These are phyloP conservation scores for Aphelenchoides besseyi DNA, from an alignment of 1,140 invertebrate genomes.

Conservation along the genomic window DNA sequence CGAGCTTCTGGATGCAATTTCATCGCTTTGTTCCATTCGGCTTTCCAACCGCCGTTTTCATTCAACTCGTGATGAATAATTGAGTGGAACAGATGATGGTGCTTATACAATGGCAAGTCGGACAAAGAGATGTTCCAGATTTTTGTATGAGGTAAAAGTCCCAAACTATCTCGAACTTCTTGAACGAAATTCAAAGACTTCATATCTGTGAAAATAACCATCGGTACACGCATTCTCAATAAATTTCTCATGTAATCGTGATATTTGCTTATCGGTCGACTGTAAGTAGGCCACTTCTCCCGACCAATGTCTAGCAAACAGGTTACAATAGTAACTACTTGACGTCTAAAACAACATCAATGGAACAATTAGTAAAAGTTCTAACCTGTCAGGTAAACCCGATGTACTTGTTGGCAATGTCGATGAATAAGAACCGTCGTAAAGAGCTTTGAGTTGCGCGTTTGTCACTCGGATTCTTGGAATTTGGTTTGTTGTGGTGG, in stretches of 20 bases:
- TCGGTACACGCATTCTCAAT: conserved; percentile 49
- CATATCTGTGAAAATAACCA: conserved; percentile 57
- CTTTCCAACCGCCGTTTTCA: conserved; percentile 30
- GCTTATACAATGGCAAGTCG: conserved; percentile 51
- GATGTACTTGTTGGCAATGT: not conserved
- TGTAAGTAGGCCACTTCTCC: conserved; percentile 41
- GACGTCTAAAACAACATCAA: conserved; percentile 6
- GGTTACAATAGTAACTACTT: conserved; percentile 45
- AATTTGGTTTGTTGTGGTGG: conserved; percentile 6
- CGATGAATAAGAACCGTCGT: not conserved
- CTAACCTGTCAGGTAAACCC: conserved; percentile 14
- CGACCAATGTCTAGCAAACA: conserved; percentile 51
- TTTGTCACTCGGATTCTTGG: conserved; percentile 18
- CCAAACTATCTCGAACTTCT: conserved; percentile 38
- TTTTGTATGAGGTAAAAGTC: conserved; percentile 46
- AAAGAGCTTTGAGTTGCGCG: not conserved
- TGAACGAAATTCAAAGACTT: conserved; percentile 53
- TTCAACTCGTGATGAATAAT: conserved; percentile 50
- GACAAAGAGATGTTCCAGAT: conserved; percentile 39
- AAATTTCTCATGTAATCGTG: conserved; percentile 55
- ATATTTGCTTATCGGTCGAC: conserved; percentile 49
- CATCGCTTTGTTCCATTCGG: conserved; percentile 54
- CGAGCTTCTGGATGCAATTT: conserved; percentile 53
- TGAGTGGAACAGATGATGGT: conserved; percentile 36
- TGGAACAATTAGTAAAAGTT: not conserved